These are phyloP conservation scores for Epizoanthus stellaris DNA, from an alignment of 92 coral and sea anemone species.

Conservation along the genomic window DNA sequence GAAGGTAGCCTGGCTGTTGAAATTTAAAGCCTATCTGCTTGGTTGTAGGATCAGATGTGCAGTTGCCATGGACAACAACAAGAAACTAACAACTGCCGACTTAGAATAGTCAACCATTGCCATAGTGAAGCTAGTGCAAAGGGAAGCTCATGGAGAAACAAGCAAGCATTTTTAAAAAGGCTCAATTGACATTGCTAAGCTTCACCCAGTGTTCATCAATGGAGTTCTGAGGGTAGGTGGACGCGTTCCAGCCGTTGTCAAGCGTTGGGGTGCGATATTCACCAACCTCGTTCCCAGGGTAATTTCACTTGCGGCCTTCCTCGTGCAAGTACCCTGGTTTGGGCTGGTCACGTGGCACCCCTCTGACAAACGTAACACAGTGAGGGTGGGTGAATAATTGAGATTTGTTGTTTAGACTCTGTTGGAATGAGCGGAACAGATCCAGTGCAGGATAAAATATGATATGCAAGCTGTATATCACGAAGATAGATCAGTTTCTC, in stretches of 20 bases:
- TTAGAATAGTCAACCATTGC: conserved; percentile 39
- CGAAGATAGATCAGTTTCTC: too few species aligned
- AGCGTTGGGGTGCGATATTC: conserved; percentile 63
- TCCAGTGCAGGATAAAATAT: too few species aligned
- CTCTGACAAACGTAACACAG: too few species aligned
- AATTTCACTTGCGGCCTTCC: too few species aligned
- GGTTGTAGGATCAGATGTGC: background rate
- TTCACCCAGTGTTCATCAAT: conserved; percentile 13
- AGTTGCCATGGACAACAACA: conserved; percentile 8
- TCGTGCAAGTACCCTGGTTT: too few species aligned
- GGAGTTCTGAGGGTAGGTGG: conserved; percentile 49
- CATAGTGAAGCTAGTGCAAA: conserved; percentile 39
- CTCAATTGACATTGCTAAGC: conserved; percentile 47
- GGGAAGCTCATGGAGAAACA: conserved; percentile 32
- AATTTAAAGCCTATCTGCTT: conserved; percentile 43
- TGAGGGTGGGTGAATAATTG: too few species aligned
- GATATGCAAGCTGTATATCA: too few species aligned
- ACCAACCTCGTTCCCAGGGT: too few species aligned
- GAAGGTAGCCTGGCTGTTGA: conserved; percentile 53
- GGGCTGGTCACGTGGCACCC: too few species aligned
- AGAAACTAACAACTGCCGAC: conserved; percentile 43
- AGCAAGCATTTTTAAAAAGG: conserved; percentile 14
- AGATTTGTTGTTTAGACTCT: too few species aligned
- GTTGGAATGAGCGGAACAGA: too few species aligned
- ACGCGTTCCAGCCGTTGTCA: conserved; percentile 44